phyloP scores from a whole-genome alignment of 2,113 vertebrate genomes.

The Thunnus maccoyii region DNA sequence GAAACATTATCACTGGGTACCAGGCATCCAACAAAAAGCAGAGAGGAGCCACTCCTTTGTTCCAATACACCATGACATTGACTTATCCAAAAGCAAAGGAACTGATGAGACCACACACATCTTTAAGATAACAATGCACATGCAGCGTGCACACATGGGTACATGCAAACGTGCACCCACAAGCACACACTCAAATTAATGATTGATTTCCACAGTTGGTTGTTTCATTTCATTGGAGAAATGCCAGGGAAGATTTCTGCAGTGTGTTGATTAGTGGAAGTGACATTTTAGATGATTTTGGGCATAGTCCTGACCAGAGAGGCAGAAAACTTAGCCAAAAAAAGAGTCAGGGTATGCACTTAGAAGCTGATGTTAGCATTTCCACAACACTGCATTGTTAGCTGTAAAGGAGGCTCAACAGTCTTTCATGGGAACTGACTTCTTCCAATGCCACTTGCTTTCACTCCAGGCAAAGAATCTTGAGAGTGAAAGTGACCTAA shows the following conservation, averaged over 20 bases:
- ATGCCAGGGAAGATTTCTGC: slow-evolving; percentile 64
- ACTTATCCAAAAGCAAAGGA: slow-evolving; percentile 53
- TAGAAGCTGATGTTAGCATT: slow-evolving; percentile 70
- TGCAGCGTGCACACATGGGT: slow-evolving; percentile 8
- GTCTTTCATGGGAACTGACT: slow-evolving; percentile 74
- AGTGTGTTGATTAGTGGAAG: slow-evolving; percentile 65
- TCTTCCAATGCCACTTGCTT: slow-evolving; percentile 51
- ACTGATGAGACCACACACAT: slow-evolving; percentile 62
- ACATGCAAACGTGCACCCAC: slow-evolving; percentile 1
- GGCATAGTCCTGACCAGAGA: slow-evolving; percentile 62
- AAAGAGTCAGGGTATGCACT: slow-evolving; percentile 50
- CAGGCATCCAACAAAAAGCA: slow-evolving; percentile 59
- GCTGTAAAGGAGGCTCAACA: slow-evolving; percentile 60
- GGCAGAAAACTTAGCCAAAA: slow-evolving; percentile 52
- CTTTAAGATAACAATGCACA: slow-evolving; percentile 31
- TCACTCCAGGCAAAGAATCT: slow-evolving; percentile 43
- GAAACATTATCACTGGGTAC: slow-evolving; percentile 68
- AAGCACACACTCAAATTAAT: slow-evolving; percentile 34
- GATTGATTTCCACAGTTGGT: slow-evolving; percentile 64
- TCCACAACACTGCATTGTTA: slow-evolving; percentile 69
- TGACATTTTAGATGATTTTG: slow-evolving; percentile 69
- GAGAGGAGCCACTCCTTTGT: slow-evolving; percentile 51
- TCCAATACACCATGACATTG: slow-evolving; percentile 53
- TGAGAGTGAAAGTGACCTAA: slow-evolving; percentile 55
- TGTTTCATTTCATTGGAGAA: slow-evolving; percentile 62